Percentiles rank a stretch among this genome's conserved stretches.
Conservation (phyloP, 2,888 invertebrate species). For the Fragum fragum region DNA sequence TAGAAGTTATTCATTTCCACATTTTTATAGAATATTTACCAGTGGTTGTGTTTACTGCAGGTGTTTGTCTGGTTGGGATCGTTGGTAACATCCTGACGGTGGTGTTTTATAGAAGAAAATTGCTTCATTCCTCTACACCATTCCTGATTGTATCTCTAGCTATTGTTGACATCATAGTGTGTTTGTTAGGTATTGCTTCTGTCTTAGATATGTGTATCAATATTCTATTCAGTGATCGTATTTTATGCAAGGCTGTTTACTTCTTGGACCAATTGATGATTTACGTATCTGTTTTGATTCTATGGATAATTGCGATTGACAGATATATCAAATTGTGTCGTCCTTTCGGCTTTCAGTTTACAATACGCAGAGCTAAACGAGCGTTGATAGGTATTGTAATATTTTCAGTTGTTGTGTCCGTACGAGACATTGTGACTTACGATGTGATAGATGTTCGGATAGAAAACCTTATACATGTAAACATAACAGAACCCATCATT, state of each 20-base stretch:
- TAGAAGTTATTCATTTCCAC: constrained; percentile 1
- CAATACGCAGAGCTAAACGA: constrained; percentile 23
- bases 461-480: neutral
- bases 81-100: constrained; percentile 48
- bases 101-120: constrained; percentile 36
- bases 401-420: constrained; percentile 36
- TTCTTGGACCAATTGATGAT: constrained; percentile 59
- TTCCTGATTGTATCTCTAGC: constrained; percentile 43
- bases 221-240: constrained; percentile 26
- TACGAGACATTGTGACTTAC: constrained; percentile 47
- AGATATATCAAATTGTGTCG: constrained; percentile 46
- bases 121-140: constrained; percentile 33
- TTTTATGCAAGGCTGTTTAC: constrained; percentile 50
- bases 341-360: constrained; percentile 43
- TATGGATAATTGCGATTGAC: constrained; percentile 51
- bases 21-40: constrained; percentile 30
- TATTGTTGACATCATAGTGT: constrained; percentile 42
- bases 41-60: constrained; percentile 24
- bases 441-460: constrained; percentile 28
- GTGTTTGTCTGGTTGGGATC: constrained; percentile 32
- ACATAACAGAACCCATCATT: constrained; percentile 1
- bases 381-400: neutral
- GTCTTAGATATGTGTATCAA: constrained; percentile 44
- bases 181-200: constrained; percentile 32
- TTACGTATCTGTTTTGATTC: constrained; percentile 40